Conservation (phyloP, 2,113 vertebrate genomes). For the Laticauda laticaudata region DNA sequence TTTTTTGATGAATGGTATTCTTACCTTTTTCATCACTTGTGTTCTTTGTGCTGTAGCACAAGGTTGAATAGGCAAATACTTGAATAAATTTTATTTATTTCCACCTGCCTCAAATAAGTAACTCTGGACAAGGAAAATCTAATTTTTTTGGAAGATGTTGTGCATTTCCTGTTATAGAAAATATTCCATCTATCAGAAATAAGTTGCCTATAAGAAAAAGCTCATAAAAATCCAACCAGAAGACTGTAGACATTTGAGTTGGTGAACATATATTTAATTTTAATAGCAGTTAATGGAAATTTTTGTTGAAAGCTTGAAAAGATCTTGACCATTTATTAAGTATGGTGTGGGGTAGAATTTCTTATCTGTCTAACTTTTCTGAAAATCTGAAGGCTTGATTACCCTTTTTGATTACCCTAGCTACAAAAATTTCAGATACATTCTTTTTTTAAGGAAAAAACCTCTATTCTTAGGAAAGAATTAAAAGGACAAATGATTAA, state of each 20-base stretch:
- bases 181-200: not conserved
- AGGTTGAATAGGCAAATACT: not conserved
- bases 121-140: too few relatives aligned
- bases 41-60: not conserved
- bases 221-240: not conserved
- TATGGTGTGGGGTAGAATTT: not conserved
- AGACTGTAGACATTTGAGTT: not conserved
- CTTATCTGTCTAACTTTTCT: not conserved
- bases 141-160: not conserved
- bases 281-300: not conserved
- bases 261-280: not conserved
- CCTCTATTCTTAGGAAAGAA: not conserved
- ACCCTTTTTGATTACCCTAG: not conserved
- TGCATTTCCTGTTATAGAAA: not conserved
- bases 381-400: not conserved
- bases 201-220: not conserved
- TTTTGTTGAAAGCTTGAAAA: not conserved
- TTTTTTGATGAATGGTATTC: not conserved
- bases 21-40: not conserved
- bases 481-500: not conserved
- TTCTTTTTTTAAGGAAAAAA: not conserved
- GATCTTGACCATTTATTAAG: not conserved
- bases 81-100: too few relatives aligned
- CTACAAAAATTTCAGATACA: not conserved
- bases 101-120: too few relatives aligned